These are phyloP conservation scores for Eristalis arbustorum DNA, from an alignment of 2,888 invertebrate species.

Conservation along the genomic window DNA sequence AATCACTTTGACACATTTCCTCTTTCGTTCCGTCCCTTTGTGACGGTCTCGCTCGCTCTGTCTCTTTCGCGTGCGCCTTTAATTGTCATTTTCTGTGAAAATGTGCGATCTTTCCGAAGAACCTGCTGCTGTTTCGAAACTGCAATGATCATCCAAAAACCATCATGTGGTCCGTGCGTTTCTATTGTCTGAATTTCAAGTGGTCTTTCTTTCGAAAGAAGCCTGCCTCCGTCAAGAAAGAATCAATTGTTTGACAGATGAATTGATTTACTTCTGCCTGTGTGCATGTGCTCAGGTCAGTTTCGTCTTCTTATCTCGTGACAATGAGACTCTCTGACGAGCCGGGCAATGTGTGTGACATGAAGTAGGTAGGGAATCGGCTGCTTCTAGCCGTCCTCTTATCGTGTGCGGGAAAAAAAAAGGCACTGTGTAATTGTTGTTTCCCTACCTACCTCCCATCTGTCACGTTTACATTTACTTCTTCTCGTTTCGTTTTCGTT, in stretches of 20 bases:
- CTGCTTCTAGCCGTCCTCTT: background rate
- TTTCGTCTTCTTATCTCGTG: slow-evolving; percentile 1
- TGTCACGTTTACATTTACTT: slow-evolving; percentile 20
- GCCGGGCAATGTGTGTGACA: background rate
- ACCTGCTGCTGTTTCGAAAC: slow-evolving; percentile 38
- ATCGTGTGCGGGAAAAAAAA: background rate
- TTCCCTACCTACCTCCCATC: background rate
- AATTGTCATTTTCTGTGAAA: background rate
- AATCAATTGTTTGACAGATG: slow-evolving; percentile 49
- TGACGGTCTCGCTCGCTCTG: too few relatives aligned
- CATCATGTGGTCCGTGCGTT: background rate
- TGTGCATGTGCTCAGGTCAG: slow-evolving; percentile 15
- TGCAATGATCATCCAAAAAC: slow-evolving; percentile 23
- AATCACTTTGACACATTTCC: slow-evolving; percentile 41
- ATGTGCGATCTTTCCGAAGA: background rate
- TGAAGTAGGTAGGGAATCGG: background rate
- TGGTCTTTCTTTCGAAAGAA: background rate
- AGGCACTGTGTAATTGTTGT: background rate
- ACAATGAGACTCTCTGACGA: background rate
- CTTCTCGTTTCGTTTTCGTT: slow-evolving; percentile 7
- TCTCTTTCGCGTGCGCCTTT: background rate
- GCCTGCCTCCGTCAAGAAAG: background rate
- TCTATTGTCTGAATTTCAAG: slow-evolving; percentile 38
- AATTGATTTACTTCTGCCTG: background rate
- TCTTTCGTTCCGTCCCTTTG: background rate